Evolutionary conservation across 2,113 vertebrate species (phyloP).

Genomic region (Muntiacus muntjak): DNA sequence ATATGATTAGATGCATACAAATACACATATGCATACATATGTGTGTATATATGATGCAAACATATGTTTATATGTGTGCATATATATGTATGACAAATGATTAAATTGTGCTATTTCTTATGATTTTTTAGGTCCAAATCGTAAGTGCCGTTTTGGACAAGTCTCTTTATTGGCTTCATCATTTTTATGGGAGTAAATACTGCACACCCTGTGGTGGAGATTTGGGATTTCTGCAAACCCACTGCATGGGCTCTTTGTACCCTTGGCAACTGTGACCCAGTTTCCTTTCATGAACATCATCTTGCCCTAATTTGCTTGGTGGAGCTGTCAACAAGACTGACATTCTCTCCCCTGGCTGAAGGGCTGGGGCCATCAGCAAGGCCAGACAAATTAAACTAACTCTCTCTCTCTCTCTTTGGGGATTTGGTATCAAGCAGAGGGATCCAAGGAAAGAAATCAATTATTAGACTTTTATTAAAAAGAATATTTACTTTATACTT

Average conservation of each 20-base stretch:
- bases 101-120: neutral
- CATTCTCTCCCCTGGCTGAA: neutral
- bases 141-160: neutral
- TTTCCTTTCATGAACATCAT: neutral
- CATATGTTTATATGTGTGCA: accelerated
- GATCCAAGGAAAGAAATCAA: neutral
- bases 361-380: neutral
- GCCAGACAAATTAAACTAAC: neutral
- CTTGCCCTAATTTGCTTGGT: neutral
- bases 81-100: neutral
- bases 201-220: neutral
- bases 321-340: neutral
- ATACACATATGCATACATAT: neutral
- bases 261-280: neutral
- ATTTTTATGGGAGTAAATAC: neutral
- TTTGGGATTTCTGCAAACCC: neutral
- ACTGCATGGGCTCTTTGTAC: neutral
- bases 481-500: neutral
- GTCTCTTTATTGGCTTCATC: neutral
- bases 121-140: neutral
- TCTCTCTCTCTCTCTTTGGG: neutral
- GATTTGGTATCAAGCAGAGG: neutral
- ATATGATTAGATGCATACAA: accelerated
- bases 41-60: accelerated
- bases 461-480: neutral